These are phyloP conservation scores for Drosophila asahinai DNA, from an alignment of 1,140 invertebrate species.

Conservation along the genomic window DNA sequence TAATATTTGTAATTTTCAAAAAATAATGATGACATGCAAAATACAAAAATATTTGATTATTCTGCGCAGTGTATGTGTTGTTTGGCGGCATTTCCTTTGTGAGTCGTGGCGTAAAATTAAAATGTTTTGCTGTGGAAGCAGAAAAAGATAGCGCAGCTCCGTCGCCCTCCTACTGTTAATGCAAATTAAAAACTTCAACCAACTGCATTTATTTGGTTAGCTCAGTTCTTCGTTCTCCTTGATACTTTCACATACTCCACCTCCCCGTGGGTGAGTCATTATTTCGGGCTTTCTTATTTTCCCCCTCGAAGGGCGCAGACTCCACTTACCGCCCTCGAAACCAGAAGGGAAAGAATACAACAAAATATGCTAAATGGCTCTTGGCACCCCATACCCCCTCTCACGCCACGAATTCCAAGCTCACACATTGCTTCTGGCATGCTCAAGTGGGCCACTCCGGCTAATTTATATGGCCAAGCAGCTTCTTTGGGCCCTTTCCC, in stretches of 20 bases:
- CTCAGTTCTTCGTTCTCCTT: slow-evolving; percentile 23
- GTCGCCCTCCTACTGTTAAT: slow-evolving; percentile 17
- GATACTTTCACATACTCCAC: slow-evolving; percentile 29
- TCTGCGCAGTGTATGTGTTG: slow-evolving; percentile 4
- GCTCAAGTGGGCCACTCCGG: slow-evolving; percentile 68
- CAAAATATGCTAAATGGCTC: slow-evolving; percentile 76
- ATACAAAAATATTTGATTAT: not conserved
- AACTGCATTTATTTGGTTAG: slow-evolving; percentile 67
- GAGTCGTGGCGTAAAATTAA: slow-evolving; percentile 63
- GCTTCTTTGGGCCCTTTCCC: slow-evolving; percentile 27
- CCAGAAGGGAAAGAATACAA: slow-evolving; percentile 13
- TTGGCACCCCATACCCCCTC: slow-evolving; percentile 41
- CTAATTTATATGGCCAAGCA: slow-evolving; percentile 68
- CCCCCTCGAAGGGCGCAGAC: slow-evolving; percentile 27
- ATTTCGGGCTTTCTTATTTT: slow-evolving; percentile 13
- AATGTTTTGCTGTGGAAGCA: slow-evolving; percentile 49
- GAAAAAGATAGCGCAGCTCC: slow-evolving; percentile 20
- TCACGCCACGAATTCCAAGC: slow-evolving; percentile 6
- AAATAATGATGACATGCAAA: not conserved
- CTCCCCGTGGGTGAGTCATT: slow-evolving; percentile 15
- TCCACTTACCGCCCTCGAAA: slow-evolving; percentile 34
- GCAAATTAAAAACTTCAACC: slow-evolving; percentile 68
- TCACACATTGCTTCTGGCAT: slow-evolving; percentile 58
- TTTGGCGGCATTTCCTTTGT: slow-evolving; percentile 48
- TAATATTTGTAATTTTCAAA: not conserved